These are phyloP conservation scores for Phymastichus coffea DNA, from an alignment of 1,140 invertebrate species.

Conservation along the genomic window DNA sequence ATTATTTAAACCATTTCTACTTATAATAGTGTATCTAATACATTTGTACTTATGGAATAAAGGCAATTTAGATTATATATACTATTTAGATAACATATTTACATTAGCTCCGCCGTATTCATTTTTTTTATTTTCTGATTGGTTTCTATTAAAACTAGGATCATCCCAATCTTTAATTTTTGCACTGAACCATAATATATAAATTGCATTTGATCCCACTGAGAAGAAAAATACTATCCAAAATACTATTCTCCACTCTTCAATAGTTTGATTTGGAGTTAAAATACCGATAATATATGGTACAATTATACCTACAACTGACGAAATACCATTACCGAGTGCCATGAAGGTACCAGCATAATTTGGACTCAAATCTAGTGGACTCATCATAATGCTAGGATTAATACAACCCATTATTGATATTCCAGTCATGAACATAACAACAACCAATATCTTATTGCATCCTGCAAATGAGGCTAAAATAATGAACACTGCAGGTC, in stretches of 20 bases:
- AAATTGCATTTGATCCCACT: neutral
- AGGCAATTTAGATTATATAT: too few species aligned
- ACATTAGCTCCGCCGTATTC: too few species aligned
- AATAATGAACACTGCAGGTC: constrained; percentile 75
- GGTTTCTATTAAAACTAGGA: neutral
- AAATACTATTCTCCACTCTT: constrained; percentile 1
- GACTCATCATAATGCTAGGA: constrained; percentile 76
- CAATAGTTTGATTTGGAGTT: neutral
- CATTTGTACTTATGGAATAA: too few species aligned
- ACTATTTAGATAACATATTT: too few species aligned
- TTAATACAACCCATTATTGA: constrained; percentile 73
- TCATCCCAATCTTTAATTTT: constrained; percentile 8
- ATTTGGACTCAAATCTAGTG: constrained; percentile 79
- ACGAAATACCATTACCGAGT: constrained; percentile 69
- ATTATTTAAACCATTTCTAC: too few species aligned
- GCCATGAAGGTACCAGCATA: constrained; percentile 80
- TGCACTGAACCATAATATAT: neutral
- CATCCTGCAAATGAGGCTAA: constrained; percentile 79
- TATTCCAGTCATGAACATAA: constrained; percentile 71
- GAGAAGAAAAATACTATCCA: neutral
- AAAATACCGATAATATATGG: neutral
- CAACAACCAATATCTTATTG: constrained; percentile 23
- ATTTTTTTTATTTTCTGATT: too few species aligned
- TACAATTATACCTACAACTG: neutral
- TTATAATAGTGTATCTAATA: too few species aligned